Evolutionary conservation across 2,797 vertebrate species (phyloP).

Genomic region (Hydrocynus forskahlii): DNA sequence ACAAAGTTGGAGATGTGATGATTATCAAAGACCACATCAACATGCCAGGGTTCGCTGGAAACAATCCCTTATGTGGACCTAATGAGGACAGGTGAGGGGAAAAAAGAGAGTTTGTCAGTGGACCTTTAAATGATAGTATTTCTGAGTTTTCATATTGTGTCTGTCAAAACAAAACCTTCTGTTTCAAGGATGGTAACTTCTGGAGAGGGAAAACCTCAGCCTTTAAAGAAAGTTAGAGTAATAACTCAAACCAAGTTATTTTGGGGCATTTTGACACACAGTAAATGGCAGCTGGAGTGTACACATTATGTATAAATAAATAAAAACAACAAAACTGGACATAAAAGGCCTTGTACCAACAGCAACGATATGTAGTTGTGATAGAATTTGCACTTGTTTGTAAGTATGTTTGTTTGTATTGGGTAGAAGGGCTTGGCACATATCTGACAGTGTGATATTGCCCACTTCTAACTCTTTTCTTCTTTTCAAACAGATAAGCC

Average conservation of each 20-base stretch:
- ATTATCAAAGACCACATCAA: constrained; percentile 91
- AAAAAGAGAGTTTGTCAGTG: background rate
- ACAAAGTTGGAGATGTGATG: constrained; percentile 90
- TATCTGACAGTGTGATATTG: background rate
- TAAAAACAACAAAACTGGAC: too few relatives aligned
- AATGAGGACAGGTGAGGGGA: constrained; percentile 84
- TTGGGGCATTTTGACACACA: too few relatives aligned
- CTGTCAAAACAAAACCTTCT: too few relatives aligned
- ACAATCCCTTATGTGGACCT: constrained; percentile 83
- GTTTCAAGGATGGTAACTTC: too few relatives aligned
- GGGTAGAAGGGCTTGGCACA: background rate
- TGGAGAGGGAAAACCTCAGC: too few relatives aligned
- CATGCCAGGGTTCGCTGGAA: constrained; percentile 84
- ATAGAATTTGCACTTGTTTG: background rate
- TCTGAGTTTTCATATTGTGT: too few relatives aligned
- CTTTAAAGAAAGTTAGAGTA: too few relatives aligned
- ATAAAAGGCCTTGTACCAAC: too few relatives aligned
- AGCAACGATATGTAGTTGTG: background rate
- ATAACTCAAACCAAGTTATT: too few relatives aligned
- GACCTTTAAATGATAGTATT: background rate
- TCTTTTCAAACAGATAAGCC: too few relatives aligned
- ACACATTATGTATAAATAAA: too few relatives aligned
- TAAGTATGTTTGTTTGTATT: background rate
- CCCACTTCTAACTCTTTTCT: background rate
- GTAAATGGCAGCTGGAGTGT: too few relatives aligned